Conservation (phyloP, 2,797 vertebrate genomes). For the Meriones psammophilus region DNA sequence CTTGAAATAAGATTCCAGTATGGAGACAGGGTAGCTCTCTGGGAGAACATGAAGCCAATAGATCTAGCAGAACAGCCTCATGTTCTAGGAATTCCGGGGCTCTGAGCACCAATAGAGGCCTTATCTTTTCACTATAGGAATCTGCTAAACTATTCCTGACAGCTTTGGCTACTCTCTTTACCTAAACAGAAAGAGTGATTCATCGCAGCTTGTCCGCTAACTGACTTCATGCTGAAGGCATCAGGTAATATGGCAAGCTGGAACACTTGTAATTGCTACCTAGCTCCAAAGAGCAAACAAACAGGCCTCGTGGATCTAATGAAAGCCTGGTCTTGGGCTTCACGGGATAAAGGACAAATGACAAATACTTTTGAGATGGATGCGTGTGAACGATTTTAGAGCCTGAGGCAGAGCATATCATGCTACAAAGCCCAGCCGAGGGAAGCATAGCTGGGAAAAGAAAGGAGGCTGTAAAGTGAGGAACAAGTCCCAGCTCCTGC, state of each 20-base stretch:
- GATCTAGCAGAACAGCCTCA: slow-evolving; percentile 73
- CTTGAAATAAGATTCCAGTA: slow-evolving; percentile 69
- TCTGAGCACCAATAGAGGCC: slow-evolving; percentile 84
- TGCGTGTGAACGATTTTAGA: slow-evolving; percentile 77
- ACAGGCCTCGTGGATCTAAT: slow-evolving; percentile 80
- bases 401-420: slow-evolving; percentile 81
- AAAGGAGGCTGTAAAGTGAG: slow-evolving; percentile 71
- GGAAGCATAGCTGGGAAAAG: slow-evolving; percentile 62
- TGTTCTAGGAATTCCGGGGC: slow-evolving; percentile 79
- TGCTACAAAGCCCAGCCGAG: slow-evolving; percentile 74
- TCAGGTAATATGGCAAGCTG: slow-evolving; percentile 84
- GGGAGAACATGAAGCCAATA: slow-evolving; percentile 51
- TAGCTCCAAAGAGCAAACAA: slow-evolving; percentile 87
- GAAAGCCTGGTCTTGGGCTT: slow-evolving; percentile 73
- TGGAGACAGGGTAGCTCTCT: slow-evolving; percentile 74
- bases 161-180: slow-evolving; percentile 85
- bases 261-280: slow-evolving; percentile 86
- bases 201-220: slow-evolving; percentile 69
- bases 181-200: slow-evolving; percentile 89
- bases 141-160: slow-evolving; percentile 84
- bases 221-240: slow-evolving; percentile 87
- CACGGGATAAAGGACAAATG: slow-evolving; percentile 78
- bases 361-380: slow-evolving; percentile 87
- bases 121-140: slow-evolving; percentile 72
- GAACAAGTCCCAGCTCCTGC: slow-evolving; percentile 57